Evolutionary conservation across 2,888 invertebrate genomes (phyloP), one percentile per base, ranked within the genome.

Genomic region (Drosophila merina): DNA sequence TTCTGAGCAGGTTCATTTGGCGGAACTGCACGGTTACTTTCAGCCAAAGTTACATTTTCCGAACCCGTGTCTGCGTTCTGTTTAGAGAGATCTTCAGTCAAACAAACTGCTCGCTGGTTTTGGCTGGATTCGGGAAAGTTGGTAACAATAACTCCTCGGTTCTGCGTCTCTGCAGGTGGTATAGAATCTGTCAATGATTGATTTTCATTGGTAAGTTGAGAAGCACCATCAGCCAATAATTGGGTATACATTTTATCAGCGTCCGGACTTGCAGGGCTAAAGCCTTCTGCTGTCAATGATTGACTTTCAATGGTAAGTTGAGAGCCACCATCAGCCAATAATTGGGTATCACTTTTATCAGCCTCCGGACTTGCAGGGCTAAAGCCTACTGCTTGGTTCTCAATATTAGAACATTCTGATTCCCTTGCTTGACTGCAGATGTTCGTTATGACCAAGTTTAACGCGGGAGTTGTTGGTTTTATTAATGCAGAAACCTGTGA

Each of bases 371-470:
- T 12, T 20, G 20, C 20, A 20, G 20, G 20, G 20, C 20, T 20
- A 20, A 14, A 42, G 20, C 20, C 1, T 0, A n/a, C 4, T 14
- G 7, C 33, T 33, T 25, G 8, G n/a, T 10, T 28, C 6, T 28
- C 28, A 2, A 1, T 12, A 25, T 10, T 5, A 12, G 4, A 3
- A 20, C 7, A 0, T 6, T 9, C 10, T 10, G 20, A 20, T 20
- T 54, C 71, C 20, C 20, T 20, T 1, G 74, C 76, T 33, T 89
- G 85, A 28, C 88, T 89, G 50, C 77, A 86, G 57, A 89, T 84
- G 42, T 42, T 85, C 4, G 89, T 79, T 52, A 90, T 90, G 47
- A 90, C 70, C 54, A 90, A 75, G 59, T 54, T 72, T 7, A 74
- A 74, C n/a, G 25, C 25, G 9, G 68, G 36, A 1, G 2, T 50